These are phyloP conservation scores for Drosophila phalerata DNA, from an alignment of 2,888 invertebrate genomes.

Conservation along the genomic window DNA sequence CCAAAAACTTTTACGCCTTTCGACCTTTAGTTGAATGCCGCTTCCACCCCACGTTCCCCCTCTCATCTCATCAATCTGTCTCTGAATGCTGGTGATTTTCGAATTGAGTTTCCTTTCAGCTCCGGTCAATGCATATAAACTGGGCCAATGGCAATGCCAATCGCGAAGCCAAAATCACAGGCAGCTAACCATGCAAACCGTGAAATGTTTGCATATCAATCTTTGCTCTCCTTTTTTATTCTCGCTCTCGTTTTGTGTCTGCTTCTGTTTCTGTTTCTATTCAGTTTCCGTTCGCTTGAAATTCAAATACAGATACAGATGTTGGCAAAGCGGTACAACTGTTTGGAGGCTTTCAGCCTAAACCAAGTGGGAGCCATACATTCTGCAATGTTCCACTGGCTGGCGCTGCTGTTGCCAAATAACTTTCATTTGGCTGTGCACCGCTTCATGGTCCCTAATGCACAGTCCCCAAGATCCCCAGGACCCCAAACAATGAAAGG, in stretches of 20 bases:
- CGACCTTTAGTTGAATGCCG: conserved; percentile 31
- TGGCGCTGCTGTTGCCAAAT: conserved; percentile 44
- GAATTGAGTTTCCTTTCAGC: conserved; percentile 49
- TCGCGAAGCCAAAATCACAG: conserved; percentile 56
- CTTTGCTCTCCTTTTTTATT: conserved; percentile 43
- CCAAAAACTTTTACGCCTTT: conserved; percentile 56
- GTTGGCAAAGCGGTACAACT: conserved; percentile 35
- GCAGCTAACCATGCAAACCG: conserved; percentile 67
- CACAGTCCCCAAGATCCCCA: not conserved
- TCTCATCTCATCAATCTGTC: not conserved
- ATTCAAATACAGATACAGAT: conserved; percentile 14
- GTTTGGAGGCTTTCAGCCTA: conserved; percentile 49
- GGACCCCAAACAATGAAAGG: conserved; percentile 57
- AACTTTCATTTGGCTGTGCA: conserved; percentile 45
- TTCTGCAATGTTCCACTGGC: conserved; percentile 58
- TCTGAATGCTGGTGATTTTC: conserved; percentile 29
- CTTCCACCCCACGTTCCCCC: not conserved
- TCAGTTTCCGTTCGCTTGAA: conserved; percentile 6
- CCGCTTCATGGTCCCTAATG: conserved; percentile 36
- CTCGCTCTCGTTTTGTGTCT: not conserved
- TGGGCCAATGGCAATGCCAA: conserved; percentile 44
- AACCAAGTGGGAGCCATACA: conserved; percentile 75
- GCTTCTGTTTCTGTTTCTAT: not conserved
- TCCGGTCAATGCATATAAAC: conserved; percentile 61
- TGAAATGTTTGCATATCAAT: conserved; percentile 78